These are phyloP conservation scores for Eupristina koningsbergeri DNA, from an alignment of 1,140 invertebrate species.

Conservation along the genomic window DNA sequence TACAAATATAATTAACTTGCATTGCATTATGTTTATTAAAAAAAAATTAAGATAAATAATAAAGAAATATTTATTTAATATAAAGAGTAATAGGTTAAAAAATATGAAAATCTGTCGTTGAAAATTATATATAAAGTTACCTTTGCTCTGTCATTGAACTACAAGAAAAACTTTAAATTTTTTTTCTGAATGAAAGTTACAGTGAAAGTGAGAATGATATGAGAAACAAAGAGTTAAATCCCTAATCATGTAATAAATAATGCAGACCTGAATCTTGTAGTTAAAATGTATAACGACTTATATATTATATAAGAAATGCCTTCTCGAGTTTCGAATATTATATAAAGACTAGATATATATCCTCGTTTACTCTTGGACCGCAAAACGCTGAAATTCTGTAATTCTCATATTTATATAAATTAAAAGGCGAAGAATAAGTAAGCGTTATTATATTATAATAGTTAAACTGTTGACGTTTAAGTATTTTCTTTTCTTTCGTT, in stretches of 20 bases:
- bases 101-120: constrained; percentile 37
- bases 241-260: constrained; percentile 26
- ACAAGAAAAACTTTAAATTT: background rate
- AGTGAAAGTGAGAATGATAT: background rate
- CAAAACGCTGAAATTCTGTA: constrained; percentile 34
- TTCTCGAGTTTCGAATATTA: constrained; percentile 52
- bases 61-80: background rate
- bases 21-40: too few relatives aligned
- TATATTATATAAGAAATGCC: constrained; percentile 52
- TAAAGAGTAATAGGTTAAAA: background rate
- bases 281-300: constrained; percentile 45
- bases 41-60: too few relatives aligned
- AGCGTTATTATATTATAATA: constrained; percentile 44
- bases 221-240: background rate
- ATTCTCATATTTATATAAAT: constrained; percentile 40
- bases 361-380: constrained; percentile 42
- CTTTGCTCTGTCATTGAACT: background rate
- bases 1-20: too few relatives aligned
- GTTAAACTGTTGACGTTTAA: constrained; percentile 46
- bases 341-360: constrained; percentile 47
- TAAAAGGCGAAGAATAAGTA: constrained; percentile 10
- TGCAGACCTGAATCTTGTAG: constrained; percentile 40
- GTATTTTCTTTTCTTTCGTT: constrained; percentile 43
- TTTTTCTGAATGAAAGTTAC: constrained; percentile 9
- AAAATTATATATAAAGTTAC: constrained; percentile 19